Conservation (phyloP, 2,113 vertebrate species). For the Scalopus aquaticus region DNA sequence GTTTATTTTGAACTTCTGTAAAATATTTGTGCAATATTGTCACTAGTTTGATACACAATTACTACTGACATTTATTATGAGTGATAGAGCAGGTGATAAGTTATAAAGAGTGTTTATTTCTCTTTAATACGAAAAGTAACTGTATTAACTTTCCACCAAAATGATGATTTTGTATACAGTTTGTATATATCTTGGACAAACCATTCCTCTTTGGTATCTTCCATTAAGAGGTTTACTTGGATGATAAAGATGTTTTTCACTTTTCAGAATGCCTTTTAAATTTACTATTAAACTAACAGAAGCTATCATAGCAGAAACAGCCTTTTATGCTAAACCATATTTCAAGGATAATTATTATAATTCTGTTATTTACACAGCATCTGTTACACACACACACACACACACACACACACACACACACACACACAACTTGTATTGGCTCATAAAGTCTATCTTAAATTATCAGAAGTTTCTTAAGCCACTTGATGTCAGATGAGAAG, state of each 20-base stretch:
- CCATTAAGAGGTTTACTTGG: not conserved
- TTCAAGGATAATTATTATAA: not conserved
- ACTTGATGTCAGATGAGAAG: not conserved
- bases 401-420: not conserved
- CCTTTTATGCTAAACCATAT: not conserved
- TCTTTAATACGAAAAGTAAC: slow-evolving; percentile 10
- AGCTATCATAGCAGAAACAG: not conserved
- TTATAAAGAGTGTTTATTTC: not conserved
- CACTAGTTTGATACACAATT: not conserved
- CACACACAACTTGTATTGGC: not conserved
- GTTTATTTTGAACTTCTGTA: not conserved
- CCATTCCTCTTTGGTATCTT: not conserved
- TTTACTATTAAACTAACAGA: slow-evolving; percentile 30
- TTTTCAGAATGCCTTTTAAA: not conserved
- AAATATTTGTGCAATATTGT: not conserved
- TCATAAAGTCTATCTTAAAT: not conserved
- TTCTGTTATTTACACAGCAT: not conserved
- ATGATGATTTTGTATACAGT: not conserved
- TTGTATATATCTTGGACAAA: not conserved
- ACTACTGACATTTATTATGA: not conserved
- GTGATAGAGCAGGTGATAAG: not conserved
- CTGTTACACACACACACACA: not conserved
- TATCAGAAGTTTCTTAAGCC: not conserved
- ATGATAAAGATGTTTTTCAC: not conserved
- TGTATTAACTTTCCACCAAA: not conserved